Base-by-base conservation (phyloP, 64 coral and sea anemone species). In the Montipora sp. region DNA sequence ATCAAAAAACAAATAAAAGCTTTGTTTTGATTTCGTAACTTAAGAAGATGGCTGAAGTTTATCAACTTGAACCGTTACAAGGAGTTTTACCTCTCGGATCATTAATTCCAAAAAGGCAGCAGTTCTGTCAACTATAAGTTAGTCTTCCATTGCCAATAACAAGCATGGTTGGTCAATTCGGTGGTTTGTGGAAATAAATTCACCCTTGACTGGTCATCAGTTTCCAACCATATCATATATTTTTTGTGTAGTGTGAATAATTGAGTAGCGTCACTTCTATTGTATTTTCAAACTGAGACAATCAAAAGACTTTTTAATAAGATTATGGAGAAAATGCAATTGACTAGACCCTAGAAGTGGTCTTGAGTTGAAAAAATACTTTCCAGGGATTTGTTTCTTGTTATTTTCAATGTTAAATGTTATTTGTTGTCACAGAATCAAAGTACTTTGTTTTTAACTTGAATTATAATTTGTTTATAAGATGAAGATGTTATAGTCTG, bases 201-300 rank as follows among this genome's bases (percentile, higher is more conserved):
- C 68, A 21, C 68, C 4, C 68, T 5, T 23, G 68, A n/a, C 21
- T 71, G 19, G 45, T 13, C 47, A 19, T 49, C 15, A 45, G 24
- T 36, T 7, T 15, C 19, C 18, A 78, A 48, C 3, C 45, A 78
- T 63, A 49, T 49, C 75, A 7, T 78, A 46, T 78, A 47, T 48
- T 78, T 78, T 48, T 19, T 7, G 44, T 78, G 11, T 46, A 8
- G 55, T 61, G 22, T 82, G 23, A 82, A 82, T 82, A 45, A 82
- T 82, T 82, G 55, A 82, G 58, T 65, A 66, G 57, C 80, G 27
- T 80, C 51, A 75, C 12, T 8, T 48, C 75, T 16, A 49, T 78
- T 61, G 58, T 63, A 65, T 57, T 82, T 24, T 20, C 80, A 4
- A 51, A 57, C 55, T 7, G 55, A 19, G 11, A 49, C 3, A 15